phyloP scores from a whole-genome alignment of 2,888 invertebrate species.

The Lamellibrachia columna region DNA sequence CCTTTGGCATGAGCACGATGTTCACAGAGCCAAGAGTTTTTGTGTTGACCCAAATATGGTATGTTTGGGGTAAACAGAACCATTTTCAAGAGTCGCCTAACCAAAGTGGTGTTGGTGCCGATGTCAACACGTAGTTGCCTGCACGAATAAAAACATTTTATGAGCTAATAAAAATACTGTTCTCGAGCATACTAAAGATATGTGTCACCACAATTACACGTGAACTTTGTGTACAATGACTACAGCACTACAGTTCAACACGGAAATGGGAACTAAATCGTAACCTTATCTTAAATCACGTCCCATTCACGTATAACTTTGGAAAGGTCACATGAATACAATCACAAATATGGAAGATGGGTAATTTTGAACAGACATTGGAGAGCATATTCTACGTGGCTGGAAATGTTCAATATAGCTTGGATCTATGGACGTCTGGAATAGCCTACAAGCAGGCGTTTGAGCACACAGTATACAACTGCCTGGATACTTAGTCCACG shows the following conservation, averaged over 20 bases:
- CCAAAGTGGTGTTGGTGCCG: background rate
- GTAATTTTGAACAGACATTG: no score
- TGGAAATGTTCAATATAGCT: no score
- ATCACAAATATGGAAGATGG: no score
- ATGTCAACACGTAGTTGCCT: background rate
- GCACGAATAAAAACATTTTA: background rate
- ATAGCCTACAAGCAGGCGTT: no score
- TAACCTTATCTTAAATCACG: no score
- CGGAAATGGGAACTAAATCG: no score
- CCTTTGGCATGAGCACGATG: background rate
- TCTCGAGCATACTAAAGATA: background rate
- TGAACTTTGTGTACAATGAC: background rate
- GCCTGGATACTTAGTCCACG: background rate
- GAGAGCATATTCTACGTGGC: no score
- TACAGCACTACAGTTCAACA: no score
- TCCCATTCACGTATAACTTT: no score
- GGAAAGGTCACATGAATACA: no score
- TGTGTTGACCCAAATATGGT: background rate
- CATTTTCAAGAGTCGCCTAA: background rate
- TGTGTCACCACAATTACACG: background rate
- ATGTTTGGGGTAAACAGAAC: background rate
- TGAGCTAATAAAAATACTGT: background rate
- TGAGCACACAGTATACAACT: no score
- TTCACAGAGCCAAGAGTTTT: background rate
- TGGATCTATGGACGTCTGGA: no score